These are phyloP conservation scores for Acropora tenuis DNA, from an alignment of 64 coral and sea anemone species.

Conservation along the genomic window DNA sequence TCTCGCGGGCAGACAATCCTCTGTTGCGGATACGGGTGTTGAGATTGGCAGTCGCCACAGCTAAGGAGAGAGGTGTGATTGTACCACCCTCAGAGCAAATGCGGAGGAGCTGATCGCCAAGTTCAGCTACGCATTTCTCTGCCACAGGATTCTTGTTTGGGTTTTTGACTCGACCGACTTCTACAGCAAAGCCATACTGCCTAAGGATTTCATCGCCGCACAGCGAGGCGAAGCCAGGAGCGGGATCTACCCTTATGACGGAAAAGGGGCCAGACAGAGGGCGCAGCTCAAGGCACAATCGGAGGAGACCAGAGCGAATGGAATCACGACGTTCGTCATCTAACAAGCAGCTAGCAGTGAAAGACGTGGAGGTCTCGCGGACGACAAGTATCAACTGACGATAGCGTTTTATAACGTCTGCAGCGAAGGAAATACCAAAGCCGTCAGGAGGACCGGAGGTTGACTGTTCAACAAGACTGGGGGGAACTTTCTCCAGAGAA, in stretches of 20 bases:
- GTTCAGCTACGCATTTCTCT: conserved; percentile 10
- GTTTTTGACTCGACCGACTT: conserved; percentile 25
- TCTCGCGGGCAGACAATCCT: no score
- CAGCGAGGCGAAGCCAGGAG: conserved; percentile 25
- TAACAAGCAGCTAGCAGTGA: no score
- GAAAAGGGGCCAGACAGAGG: no score
- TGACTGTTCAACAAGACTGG: conserved; percentile 9
- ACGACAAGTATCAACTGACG: no score
- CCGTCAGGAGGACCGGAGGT: conserved; percentile 11
- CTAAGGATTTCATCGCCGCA: background rate
- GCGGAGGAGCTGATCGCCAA: conserved; percentile 27
- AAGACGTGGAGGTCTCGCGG: no score
- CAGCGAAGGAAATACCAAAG: conserved; percentile 20
- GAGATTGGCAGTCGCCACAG: no score
- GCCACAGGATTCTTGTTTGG: conserved; percentile 54
- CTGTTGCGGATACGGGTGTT: no score
- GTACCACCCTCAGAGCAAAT: conserved; percentile 5
- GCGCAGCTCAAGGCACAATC: no score
- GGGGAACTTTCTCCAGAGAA: conserved; percentile 1
- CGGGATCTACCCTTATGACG: conserved; percentile 45
- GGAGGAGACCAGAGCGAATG: no score
- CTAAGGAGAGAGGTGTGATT: no score
- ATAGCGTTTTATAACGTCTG: no score
- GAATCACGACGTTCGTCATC: no score
- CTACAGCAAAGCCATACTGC: background rate